Conservation (phyloP, 2,113 vertebrate genomes). For the Larimichthys crocea region DNA sequence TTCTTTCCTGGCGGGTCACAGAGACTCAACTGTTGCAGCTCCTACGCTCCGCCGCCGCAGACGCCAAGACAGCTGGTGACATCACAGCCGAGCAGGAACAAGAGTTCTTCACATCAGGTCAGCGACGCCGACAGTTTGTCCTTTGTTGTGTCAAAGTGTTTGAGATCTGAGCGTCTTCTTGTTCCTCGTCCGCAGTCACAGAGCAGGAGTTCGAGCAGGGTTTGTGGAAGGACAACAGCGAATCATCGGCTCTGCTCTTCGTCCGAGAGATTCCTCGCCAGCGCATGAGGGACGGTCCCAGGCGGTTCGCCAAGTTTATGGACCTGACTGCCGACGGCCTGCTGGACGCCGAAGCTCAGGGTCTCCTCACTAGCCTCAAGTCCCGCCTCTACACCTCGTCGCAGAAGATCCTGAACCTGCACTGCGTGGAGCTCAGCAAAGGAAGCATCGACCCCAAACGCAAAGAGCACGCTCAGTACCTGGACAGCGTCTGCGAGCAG, state of each 20-base stretch:
- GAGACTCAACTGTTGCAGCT: slow-evolving; percentile 77
- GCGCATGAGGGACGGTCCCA: slow-evolving; percentile 63
- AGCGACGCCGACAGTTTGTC: not conserved
- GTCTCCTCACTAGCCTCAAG: slow-evolving; percentile 82
- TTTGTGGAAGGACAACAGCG: slow-evolving; percentile 58
- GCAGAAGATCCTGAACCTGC: slow-evolving; percentile 70
- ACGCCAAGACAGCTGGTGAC: slow-evolving; percentile 78
- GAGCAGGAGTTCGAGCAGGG: slow-evolving; percentile 85
- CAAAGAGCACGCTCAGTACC: slow-evolving; percentile 83
- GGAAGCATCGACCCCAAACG: slow-evolving; percentile 71
- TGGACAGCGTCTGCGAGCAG: slow-evolving; percentile 83
- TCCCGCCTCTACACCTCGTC: slow-evolving; percentile 51
- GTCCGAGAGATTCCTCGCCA: slow-evolving; percentile 82
- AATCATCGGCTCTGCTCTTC: slow-evolving; percentile 76
- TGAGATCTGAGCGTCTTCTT: not conserved
- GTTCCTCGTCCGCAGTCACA: slow-evolving; percentile 71
- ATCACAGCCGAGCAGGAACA: slow-evolving; percentile 79
- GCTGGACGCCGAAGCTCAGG: slow-evolving; percentile 80
- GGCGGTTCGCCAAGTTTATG: slow-evolving; percentile 68
- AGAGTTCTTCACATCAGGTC: slow-evolving; percentile 85
- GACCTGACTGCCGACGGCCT: slow-evolving; percentile 76
- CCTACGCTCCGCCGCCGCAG: slow-evolving; percentile 75
- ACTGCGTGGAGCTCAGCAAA: slow-evolving; percentile 78
- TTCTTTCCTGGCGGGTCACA: slow-evolving; percentile 62
- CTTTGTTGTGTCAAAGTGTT: not conserved